Percentiles rank a stretch among this genome's conserved stretches.
phyloP scores from a whole-genome alignment of 2,113 vertebrate genomes.

The Pterocles orientalis region DNA sequence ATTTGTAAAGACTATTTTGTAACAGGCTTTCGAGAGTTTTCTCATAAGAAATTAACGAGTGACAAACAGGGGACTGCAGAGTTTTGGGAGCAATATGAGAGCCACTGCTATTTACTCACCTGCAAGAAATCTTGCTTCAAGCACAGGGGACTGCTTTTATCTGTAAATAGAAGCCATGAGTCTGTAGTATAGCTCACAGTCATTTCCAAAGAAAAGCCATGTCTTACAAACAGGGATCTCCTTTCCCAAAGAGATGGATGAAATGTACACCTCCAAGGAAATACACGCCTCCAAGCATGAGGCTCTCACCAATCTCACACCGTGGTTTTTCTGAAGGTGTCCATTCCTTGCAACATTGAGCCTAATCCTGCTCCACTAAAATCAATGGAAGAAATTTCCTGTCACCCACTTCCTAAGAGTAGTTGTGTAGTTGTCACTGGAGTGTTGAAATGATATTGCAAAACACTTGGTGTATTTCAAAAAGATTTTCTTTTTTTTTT shows the following conservation, averaged over 20 bases:
- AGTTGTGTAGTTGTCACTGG: neutral
- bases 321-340: neutral
- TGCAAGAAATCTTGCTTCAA: neutral
- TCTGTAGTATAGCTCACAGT: neutral
- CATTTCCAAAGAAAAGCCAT: neutral
- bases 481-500: neutral
- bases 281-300: neutral
- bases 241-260: neutral
- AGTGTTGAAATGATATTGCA: slow-evolving; percentile 34
- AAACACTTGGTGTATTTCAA: neutral
- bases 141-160: neutral
- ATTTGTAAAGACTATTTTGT: neutral
- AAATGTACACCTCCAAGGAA: neutral
- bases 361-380: neutral
- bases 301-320: neutral
- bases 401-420: slow-evolving; percentile 1
- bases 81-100: neutral
- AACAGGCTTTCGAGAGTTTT: neutral
- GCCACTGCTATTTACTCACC: neutral
- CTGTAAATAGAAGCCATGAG: rapidly evolving
- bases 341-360: neutral
- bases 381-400: slow-evolving; percentile 10
- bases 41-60: neutral
- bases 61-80: neutral
- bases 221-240: neutral